Percentiles rank a stretch among this genome's conserved stretches.
These are phyloP conservation scores for Thymelicus sylvestris DNA, from an alignment of 2,888 invertebrate species.

Conservation along the genomic window DNA sequence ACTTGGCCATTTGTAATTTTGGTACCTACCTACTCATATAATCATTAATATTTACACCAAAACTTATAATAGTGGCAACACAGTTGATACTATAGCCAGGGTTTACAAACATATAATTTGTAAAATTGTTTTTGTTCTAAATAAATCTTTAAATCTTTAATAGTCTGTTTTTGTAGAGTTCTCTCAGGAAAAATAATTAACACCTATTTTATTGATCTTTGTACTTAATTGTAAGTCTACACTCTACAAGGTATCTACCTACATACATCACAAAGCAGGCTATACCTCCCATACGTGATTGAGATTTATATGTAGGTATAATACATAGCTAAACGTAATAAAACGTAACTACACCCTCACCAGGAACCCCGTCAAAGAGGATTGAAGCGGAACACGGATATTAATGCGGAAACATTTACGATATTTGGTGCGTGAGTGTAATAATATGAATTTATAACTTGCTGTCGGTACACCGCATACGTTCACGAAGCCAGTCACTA, in stretches of 20 bases:
- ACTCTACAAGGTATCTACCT: neutral
- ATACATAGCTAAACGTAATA: neutral
- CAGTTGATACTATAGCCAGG: no score
- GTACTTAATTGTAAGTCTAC: no score
- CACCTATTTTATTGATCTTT: no score
- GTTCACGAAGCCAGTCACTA: slow-evolving; percentile 21
- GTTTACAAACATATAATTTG: no score
- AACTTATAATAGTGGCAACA: no score
- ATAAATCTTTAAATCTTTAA: no score
- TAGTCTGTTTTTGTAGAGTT: no score
- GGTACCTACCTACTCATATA: no score
- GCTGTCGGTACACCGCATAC: slow-evolving; percentile 17
- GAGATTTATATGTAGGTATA: neutral
- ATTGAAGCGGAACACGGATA: slow-evolving; percentile 36
- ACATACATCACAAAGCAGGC: neutral
- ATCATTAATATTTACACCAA: no score
- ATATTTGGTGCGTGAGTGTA: slow-evolving; percentile 35
- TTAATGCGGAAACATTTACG: slow-evolving; percentile 34
- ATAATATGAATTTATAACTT: slow-evolving; percentile 35
- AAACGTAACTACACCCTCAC: neutral
- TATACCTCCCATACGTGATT: neutral
- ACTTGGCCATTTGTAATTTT: no score
- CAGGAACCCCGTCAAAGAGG: slow-evolving; percentile 21
- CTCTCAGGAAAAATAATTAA: no score
- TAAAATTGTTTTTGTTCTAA: no score